These are phyloP conservation scores for Holcopasites calliopsidis DNA, from an alignment of 1,140 invertebrate genomes.

Conservation along the genomic window DNA sequence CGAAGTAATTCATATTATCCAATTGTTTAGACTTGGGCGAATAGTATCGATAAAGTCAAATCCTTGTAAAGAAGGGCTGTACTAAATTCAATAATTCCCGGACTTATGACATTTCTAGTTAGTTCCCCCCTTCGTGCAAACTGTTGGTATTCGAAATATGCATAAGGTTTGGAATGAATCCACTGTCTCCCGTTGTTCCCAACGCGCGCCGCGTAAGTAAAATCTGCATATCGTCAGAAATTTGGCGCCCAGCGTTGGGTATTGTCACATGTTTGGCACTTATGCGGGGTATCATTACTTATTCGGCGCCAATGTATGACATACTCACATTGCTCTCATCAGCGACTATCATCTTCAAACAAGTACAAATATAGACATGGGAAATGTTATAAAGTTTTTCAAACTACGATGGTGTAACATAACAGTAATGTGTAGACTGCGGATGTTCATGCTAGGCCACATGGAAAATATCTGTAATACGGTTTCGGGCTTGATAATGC, in stretches of 20 bases:
- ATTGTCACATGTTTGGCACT: not conserved
- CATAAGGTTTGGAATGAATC: not conserved
- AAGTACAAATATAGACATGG: no score
- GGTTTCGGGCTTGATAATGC: no score
- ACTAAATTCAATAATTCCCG: no score
- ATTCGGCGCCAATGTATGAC: constrained; percentile 2
- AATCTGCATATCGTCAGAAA: not conserved
- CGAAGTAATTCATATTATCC: no score
- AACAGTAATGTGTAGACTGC: no score
- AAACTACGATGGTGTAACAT: not conserved
- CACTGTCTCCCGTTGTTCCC: not conserved
- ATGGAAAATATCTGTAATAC: no score
- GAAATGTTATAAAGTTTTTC: not conserved
- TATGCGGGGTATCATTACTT: not conserved
- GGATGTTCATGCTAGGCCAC: no score
- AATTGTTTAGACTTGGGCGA: no score
- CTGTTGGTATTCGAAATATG: not conserved
- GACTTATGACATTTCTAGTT: no score
- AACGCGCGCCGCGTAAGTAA: not conserved
- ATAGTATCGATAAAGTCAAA: no score
- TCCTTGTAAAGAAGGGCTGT: no score
- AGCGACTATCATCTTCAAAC: not conserved
- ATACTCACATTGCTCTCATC: not conserved
- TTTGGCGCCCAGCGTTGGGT: not conserved
- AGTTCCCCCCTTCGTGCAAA: no score